These are phyloP conservation scores for Eupsittula cactorum DNA, from an alignment of 2,113 vertebrate genomes.

Conservation along the genomic window DNA sequence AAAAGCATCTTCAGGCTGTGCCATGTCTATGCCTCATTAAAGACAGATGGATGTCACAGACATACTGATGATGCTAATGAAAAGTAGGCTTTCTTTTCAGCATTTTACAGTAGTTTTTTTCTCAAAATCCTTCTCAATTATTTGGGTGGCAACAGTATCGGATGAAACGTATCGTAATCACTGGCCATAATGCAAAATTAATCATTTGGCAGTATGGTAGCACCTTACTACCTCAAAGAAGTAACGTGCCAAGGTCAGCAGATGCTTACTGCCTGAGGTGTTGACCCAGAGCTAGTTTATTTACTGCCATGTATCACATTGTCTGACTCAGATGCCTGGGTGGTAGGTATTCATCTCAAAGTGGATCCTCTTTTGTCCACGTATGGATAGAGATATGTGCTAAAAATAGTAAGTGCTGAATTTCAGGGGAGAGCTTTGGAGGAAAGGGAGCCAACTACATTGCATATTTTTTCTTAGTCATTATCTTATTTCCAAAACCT, in stretches of 20 bases:
- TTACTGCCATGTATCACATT: not conserved
- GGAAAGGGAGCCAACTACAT: not conserved
- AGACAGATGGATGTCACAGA: conserved; percentile 29
- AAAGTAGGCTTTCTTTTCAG: conserved; percentile 33
- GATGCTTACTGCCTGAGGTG: not conserved
- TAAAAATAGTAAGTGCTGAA: not conserved
- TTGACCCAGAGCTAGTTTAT: not conserved
- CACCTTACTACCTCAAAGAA: not conserved
- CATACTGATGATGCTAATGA: conserved; percentile 21
- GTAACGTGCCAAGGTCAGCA: not conserved
- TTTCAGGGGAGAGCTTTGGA: not conserved
- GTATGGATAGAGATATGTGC: not conserved
- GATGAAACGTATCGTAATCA: not conserved
- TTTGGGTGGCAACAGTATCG: fast-evolving
- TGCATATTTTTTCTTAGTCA: not conserved
- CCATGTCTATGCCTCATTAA: conserved; percentile 36
- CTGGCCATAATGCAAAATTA: not conserved
- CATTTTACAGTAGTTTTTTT: not conserved
- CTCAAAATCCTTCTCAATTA: not conserved
- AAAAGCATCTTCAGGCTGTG: conserved; percentile 24
- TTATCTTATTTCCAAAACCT: not conserved
- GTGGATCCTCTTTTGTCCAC: not conserved
- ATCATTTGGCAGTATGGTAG: not conserved
- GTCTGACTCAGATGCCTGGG: not conserved
- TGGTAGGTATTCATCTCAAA: not conserved